These are phyloP conservation scores for Engystomops pustulosus DNA, from an alignment of 2,113 vertebrate genomes.

Conservation along the genomic window DNA sequence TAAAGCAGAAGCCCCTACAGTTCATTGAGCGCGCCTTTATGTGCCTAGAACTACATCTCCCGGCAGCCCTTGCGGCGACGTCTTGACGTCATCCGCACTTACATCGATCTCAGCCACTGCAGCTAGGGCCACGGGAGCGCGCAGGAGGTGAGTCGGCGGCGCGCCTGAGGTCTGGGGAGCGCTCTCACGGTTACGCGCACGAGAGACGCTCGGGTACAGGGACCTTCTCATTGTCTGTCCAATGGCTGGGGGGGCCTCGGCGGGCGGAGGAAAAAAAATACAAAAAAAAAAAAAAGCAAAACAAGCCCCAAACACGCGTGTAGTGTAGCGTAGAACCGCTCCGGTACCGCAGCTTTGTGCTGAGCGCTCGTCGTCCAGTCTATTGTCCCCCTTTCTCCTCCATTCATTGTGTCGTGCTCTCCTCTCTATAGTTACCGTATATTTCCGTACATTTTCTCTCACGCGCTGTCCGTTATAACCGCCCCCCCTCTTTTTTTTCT, in stretches of 20 bases:
- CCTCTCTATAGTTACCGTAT: background rate
- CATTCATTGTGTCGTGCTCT: constrained; percentile 1
- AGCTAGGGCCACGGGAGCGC: background rate
- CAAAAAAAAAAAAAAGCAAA: background rate
- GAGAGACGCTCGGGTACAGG: background rate
- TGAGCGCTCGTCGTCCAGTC: background rate
- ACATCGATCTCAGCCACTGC: background rate
- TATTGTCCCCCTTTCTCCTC: background rate
- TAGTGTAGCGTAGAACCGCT: background rate
- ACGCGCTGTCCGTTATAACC: background rate
- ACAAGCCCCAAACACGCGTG: background rate
- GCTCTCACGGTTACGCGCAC: background rate
- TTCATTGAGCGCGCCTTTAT: background rate
- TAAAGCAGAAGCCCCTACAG: background rate
- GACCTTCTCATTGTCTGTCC: constrained; percentile 23
- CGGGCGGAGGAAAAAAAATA: background rate
- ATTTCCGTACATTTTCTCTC: background rate
- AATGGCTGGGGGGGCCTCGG: constrained; percentile 26
- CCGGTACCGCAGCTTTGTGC: background rate
- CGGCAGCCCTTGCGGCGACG: background rate
- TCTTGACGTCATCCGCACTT: background rate
- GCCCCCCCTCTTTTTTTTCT: background rate
- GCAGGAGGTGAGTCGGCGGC: background rate
- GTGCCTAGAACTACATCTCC: background rate
- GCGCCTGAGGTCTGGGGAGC: background rate